Base-by-base conservation (phyloP, 2,888 invertebrate genomes). In the Blomia tropicalis region DNA sequence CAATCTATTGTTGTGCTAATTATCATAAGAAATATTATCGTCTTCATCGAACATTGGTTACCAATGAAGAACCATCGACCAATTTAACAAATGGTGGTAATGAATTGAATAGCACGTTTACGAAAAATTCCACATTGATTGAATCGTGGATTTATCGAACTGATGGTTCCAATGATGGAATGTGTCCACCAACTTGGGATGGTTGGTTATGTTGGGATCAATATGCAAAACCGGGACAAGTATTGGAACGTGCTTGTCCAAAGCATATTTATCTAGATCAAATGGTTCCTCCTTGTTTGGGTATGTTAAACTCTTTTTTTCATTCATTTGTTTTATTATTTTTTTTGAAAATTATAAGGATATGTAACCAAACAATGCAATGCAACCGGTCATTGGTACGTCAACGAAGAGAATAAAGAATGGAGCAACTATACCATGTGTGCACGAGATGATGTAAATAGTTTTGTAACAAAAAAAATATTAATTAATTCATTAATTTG, bases 361-460 rank as follows among this genome's bases (percentile, higher is more conserved):
- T 68, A 65, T 41, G 67, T 66, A 1, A 63, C 63, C n/a, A 68
- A 68, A 41, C 62, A 41, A 17, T 68, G 68, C 30, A 63, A 63
- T 62, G 14, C 43, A 11, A 65, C 64, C 51, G 68, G 67, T 14
- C 58, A 65, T 2, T 68, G 68, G 68, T 67, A 60, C 58, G 61
- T 54, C 7, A 61, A 63, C 19, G 41, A 63, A 4, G 64, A 64
- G 47, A 65, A 65, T 14, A 61, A 59, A 14, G 68, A 68, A 62
- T 68, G 68, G 68, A 68, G 54, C 29, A 68, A 68, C 44, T 68
- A 68, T 58, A 65, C 65, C 30, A 66, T 66, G 14, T 68, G 68
- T 30, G 68, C 67, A 5, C 63, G 67, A 14, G 67, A 67, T 2
- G 67, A 68, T 56, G 68, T 68, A 64, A 59, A 47, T 63, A 51